Evolutionary conservation across 2,888 invertebrate species (phyloP).

Genomic region (Caenorhabditis auriculariae): DNA sequence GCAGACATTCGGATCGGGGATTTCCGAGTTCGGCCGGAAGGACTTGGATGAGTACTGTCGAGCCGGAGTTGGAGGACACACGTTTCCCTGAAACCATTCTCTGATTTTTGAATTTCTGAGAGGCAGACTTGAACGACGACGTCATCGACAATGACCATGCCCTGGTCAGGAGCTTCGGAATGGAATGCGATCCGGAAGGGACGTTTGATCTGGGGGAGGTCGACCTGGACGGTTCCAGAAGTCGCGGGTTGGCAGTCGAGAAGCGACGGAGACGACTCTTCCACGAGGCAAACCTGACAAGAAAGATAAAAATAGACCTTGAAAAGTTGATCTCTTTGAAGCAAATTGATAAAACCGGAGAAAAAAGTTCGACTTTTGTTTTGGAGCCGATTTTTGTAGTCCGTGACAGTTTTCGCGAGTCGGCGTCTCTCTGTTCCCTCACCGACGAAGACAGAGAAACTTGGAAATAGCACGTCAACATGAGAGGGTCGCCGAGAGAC

Average conservation of each 20-base stretch:
- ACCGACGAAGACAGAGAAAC: too few relatives aligned
- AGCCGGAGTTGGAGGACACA: constrained; percentile 36
- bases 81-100: constrained; percentile 13
- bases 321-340: too few relatives aligned
- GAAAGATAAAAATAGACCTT: neutral
- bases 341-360: neutral
- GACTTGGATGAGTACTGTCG: constrained; percentile 44
- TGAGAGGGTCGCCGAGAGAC: too few relatives aligned
- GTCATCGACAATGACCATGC: constrained; percentile 49
- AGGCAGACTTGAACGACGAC: constrained; percentile 28
- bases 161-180: constrained; percentile 42
- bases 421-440: too few relatives aligned
- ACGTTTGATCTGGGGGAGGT: constrained; percentile 42
- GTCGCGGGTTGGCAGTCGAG: constrained; percentile 46
- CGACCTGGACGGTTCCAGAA: constrained; percentile 41
- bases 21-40: constrained; percentile 33
- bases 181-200: constrained; percentile 48
- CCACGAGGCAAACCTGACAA: constrained; percentile 45
- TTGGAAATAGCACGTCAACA: too few relatives aligned
- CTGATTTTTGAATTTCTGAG: neutral
- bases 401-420: neutral
- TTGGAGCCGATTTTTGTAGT: neutral
- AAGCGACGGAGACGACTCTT: constrained; percentile 42
- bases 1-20: constrained; percentile 58
- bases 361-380: neutral